A percentile compares a stretch with the other conserved stretches of the same genome.
Evolutionary conservation across 2,113 vertebrate genomes (phyloP).

Genomic region (Xiphorhynchus elegans): DNA sequence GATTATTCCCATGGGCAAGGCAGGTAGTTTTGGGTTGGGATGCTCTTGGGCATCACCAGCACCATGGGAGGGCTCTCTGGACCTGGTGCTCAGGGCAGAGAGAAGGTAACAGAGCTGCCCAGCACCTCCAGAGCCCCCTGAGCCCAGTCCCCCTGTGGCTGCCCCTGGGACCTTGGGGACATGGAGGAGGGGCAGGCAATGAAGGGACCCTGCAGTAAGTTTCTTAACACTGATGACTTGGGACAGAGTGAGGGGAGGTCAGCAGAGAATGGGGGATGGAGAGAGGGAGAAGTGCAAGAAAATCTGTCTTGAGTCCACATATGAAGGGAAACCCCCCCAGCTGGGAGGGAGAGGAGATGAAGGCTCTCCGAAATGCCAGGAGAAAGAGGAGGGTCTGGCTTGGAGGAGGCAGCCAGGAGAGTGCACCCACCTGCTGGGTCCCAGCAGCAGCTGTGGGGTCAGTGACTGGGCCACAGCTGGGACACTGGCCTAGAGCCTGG

Average conservation of each 20-base stretch:
- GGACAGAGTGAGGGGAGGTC: neutral
- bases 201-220: neutral
- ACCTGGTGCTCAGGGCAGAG: neutral
- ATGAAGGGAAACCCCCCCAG: neutral
- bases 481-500: neutral
- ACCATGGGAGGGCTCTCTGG: neutral
- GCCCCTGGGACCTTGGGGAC: neutral
- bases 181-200: neutral
- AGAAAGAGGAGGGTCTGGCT: neutral
- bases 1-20: neutral
- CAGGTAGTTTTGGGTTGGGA: neutral
- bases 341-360: neutral
- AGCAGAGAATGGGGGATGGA: neutral
- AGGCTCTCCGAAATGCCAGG: neutral
- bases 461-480: neutral
- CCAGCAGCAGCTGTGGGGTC: neutral
- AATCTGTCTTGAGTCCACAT: neutral
- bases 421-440: fast-evolving
- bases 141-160: neutral
- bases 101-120: neutral
- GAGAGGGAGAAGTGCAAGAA: neutral
- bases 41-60: neutral
- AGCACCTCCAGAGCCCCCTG: fast-evolving
- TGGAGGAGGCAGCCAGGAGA: neutral
- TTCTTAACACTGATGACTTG: neutral